Percentiles rank a stretch among this genome's conserved stretches.
phyloP scores from a whole-genome alignment of 2,113 vertebrate genomes.

The Lontra canadensis region DNA sequence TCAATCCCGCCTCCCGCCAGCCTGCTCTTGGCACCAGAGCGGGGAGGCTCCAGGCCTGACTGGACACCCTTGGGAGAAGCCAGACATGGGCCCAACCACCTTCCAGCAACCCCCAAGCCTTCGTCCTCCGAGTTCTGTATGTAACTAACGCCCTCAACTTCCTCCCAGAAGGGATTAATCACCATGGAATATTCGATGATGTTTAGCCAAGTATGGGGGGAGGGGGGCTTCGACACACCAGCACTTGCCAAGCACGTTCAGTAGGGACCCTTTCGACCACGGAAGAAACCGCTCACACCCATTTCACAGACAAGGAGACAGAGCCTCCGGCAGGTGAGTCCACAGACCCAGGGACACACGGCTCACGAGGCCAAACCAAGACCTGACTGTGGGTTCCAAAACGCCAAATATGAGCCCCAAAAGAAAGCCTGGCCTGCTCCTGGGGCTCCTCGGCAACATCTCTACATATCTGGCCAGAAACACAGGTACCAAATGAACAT shows the following conservation, averaged over 20 bases:
- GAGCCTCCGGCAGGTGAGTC: neutral
- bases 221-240: fast-evolving
- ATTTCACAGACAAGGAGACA: neutral
- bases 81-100: neutral
- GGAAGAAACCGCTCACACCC: neutral
- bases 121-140: fast-evolving
- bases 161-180: neutral
- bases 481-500: fast-evolving
- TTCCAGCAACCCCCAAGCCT: fast-evolving
- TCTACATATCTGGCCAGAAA: neutral
- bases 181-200: fast-evolving
- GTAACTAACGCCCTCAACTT: neutral
- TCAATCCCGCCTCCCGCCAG: fast-evolving
- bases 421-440: neutral
- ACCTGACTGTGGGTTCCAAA: fast-evolving
- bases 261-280: no score
- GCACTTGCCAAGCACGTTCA: neutral
- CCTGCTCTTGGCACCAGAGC: neutral
- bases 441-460: no score
- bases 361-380: neutral
- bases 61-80: neutral
- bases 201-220: no score
- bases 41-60: no score
- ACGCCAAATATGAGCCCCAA: neutral
- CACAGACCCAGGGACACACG: neutral